Conservation (phyloP, 2,888 invertebrate genomes). For the Scaptodrosophila latifasciaeformis region DNA sequence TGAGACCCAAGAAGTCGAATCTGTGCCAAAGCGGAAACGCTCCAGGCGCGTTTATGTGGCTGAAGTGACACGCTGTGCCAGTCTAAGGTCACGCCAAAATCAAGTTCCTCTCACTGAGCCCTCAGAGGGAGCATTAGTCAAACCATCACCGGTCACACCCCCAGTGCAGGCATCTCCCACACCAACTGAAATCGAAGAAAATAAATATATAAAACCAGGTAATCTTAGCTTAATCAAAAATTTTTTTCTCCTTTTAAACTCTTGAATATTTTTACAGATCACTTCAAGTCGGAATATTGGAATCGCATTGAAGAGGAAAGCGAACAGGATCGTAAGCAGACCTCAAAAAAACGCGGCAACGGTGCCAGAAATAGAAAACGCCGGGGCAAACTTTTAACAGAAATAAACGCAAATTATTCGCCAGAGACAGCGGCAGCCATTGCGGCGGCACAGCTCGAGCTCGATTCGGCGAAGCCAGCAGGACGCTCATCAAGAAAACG, state of each 20-base stretch:
- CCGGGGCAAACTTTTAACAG: slow-evolving; percentile 28
- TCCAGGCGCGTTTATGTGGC: slow-evolving; percentile 46
- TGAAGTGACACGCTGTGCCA: slow-evolving; percentile 38
- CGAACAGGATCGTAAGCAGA: slow-evolving; percentile 37
- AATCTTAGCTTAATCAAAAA: background rate
- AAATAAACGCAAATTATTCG: slow-evolving; percentile 35
- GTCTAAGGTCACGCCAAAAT: slow-evolving; percentile 39
- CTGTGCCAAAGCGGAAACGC: slow-evolving; percentile 30
- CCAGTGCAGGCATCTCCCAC: slow-evolving; percentile 33
- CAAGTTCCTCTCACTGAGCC: background rate
- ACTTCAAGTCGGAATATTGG: slow-evolving; percentile 40
- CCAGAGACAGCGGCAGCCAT: slow-evolving; percentile 49
- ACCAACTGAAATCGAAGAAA: slow-evolving; percentile 36
- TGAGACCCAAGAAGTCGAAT: no score
- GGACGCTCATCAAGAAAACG: slow-evolving; percentile 44
- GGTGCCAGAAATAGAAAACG: slow-evolving; percentile 32
- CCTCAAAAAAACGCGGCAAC: slow-evolving; percentile 42
- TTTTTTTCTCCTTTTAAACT: background rate
- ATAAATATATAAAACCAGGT: slow-evolving; percentile 37
- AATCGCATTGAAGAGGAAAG: slow-evolving; percentile 41
- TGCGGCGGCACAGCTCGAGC: slow-evolving; percentile 47
- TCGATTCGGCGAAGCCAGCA: slow-evolving; percentile 33
- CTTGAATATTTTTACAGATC: slow-evolving; percentile 24
- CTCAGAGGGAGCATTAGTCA: background rate
- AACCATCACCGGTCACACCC: slow-evolving; percentile 8